Conservation (phyloP, 2,797 vertebrate genomes). For the Micromesistius poutassou region DNA sequence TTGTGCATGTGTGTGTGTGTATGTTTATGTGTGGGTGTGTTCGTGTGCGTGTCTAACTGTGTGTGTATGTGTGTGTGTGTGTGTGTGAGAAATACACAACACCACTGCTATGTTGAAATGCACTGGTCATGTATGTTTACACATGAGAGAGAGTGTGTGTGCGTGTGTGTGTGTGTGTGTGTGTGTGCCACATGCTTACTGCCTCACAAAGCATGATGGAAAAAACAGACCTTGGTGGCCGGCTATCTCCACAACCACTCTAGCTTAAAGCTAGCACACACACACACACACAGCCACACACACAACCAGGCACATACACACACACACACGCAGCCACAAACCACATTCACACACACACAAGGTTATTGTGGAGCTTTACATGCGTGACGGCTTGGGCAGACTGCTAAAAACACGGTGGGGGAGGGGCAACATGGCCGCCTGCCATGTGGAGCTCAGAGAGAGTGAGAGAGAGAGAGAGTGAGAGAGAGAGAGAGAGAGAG, state of each 20-base stretch:
- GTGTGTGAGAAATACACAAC: too few species aligned
- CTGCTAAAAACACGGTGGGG: slow-evolving; percentile 7
- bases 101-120: too few species aligned
- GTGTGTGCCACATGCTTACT: not conserved
- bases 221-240: not conserved
- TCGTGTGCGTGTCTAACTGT: not conserved
- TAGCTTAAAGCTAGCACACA: slow-evolving; percentile 28
- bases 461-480: slow-evolving; percentile 4
- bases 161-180: slow-evolving; percentile 10
- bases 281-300: slow-evolving; percentile 5
- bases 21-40: not conserved
- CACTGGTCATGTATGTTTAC: too few species aligned
- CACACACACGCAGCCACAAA: not conserved
- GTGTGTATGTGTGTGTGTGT: not conserved
- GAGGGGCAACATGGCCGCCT: slow-evolving; percentile 43
- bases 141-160: slow-evolving; percentile 10
- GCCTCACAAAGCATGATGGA: too few species aligned
- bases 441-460: slow-evolving; percentile 15
- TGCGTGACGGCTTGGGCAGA: not conserved
- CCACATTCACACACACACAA: not conserved
- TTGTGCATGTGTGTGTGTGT: not conserved
- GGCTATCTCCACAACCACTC: slow-evolving; percentile 27
- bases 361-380: not conserved
- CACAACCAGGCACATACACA: not conserved
- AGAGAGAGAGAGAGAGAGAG: slow-evolving; percentile 4